Conservation (phyloP, 2,888 invertebrate species). For the Drosophila ustulata region DNA sequence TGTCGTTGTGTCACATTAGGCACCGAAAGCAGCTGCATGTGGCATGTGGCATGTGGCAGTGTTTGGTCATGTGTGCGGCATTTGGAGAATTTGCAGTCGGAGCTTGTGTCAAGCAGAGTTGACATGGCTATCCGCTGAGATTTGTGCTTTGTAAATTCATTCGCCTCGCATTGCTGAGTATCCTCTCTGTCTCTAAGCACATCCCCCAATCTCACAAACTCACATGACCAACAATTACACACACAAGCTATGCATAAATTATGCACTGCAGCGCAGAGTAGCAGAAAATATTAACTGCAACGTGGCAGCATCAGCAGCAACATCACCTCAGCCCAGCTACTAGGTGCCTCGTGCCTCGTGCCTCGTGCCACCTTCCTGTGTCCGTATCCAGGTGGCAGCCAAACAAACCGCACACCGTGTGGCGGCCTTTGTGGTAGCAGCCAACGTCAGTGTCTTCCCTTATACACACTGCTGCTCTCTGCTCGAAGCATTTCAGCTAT, state of each 20-base stretch:
- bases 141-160: slow-evolving; percentile 68
- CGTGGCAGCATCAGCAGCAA: slow-evolving; percentile 35
- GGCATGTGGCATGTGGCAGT: slow-evolving; percentile 11
- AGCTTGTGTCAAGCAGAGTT: slow-evolving; percentile 58
- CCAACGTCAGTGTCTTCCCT: slow-evolving; percentile 27
- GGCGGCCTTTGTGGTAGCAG: slow-evolving; percentile 48
- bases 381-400: slow-evolving; percentile 62
- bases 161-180: slow-evolving; percentile 20
- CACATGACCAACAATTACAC: slow-evolving; percentile 52
- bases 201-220: slow-evolving; percentile 32
- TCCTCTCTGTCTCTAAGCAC: slow-evolving; percentile 50
- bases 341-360: slow-evolving; percentile 10
- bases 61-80: slow-evolving; percentile 33
- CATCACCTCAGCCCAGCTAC: slow-evolving; percentile 10
- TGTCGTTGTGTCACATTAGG: slow-evolving; percentile 33
- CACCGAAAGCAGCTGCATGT: slow-evolving; percentile 20
- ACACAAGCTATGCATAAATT: slow-evolving; percentile 70
- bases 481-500: slow-evolving; percentile 13
- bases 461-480: slow-evolving; percentile 10
- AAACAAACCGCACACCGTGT: slow-evolving; percentile 73
- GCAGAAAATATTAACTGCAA: slow-evolving; percentile 75
- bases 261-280: slow-evolving; percentile 74
- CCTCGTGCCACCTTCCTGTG: slow-evolving; percentile 9
- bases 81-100: slow-evolving; percentile 35
- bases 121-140: slow-evolving; percentile 66